Evolutionary conservation across 2,888 invertebrate species (phyloP).

Genomic region (Rotaria macrura): DNA sequence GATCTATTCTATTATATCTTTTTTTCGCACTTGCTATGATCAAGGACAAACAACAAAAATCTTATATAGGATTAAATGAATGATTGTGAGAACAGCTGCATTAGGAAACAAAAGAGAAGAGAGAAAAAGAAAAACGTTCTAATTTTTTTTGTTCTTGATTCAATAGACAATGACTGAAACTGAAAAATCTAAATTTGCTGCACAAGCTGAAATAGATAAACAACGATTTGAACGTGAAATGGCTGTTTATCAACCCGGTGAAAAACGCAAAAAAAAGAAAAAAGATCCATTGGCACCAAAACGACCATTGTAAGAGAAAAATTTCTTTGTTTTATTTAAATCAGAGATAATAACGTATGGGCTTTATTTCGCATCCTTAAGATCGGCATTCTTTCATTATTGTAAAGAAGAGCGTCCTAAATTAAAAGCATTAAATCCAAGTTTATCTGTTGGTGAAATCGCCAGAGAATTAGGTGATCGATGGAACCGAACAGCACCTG

Average conservation of each 20-base stretch:
- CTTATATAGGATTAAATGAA: not conserved
- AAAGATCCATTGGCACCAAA: constrained; percentile 99
- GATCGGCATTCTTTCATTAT: constrained; percentile 98
- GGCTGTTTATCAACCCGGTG: constrained; percentile 79
- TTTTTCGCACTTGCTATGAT: not conserved
- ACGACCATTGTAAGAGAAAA: constrained; percentile 68
- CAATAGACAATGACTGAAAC: constrained; percentile 88
- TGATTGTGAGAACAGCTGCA: not conserved
- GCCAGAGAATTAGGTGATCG: constrained; percentile 87
- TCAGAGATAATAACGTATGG: not conserved
- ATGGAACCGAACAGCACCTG: constrained; percentile 79
- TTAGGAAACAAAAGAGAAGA: too few relatives aligned
- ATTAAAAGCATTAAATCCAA: constrained; percentile 80
- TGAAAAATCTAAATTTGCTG: constrained; percentile 94
- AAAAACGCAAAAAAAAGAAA: constrained; percentile 66
- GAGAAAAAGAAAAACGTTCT: too few relatives aligned
- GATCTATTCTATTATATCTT: not conserved
- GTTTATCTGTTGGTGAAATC: constrained; percentile 86
- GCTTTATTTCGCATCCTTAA: constrained; percentile 44
- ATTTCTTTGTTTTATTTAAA: constrained; percentile 40
- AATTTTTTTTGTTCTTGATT: not conserved
- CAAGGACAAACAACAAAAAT: not conserved
- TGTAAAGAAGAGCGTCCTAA: constrained; percentile 91
- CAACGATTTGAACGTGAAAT: constrained; percentile 88
- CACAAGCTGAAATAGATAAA: constrained; percentile 96